These are phyloP conservation scores for Lymantria monacha DNA, from an alignment of 2,888 invertebrate species.

Conservation along the genomic window DNA sequence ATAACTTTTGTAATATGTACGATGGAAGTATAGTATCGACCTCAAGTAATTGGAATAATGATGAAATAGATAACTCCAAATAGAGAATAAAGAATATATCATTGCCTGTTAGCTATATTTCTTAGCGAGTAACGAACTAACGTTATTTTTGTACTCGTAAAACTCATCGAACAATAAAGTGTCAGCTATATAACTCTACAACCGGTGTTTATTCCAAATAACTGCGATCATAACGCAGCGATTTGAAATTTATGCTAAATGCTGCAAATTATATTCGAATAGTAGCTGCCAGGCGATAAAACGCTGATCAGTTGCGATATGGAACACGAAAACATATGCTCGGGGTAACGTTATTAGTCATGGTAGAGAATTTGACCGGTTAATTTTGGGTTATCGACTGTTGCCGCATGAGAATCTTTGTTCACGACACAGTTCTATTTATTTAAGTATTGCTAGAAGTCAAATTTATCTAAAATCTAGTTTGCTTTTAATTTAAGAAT, in stretches of 20 bases:
- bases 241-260: conserved; percentile 34
- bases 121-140: background rate
- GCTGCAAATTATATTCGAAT: conserved; percentile 32
- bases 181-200: conserved; percentile 3
- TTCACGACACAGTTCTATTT: too few species aligned
- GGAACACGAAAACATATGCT: conserved; percentile 34
- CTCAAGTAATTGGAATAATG: too few species aligned
- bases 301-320: conserved; percentile 26
- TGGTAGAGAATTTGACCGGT: conserved; percentile 33
- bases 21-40: too few species aligned
- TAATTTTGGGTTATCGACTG: background rate
- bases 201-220: conserved; percentile 1
- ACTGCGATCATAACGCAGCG: conserved; percentile 10
- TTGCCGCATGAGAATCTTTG: background rate
- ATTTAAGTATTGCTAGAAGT: too few species aligned
- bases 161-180: conserved; percentile 4
- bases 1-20: too few species aligned
- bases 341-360: conserved; percentile 38
- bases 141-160: background rate
- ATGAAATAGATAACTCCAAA: too few species aligned
- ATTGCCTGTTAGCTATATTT: background rate
- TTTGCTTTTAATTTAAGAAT: too few species aligned
- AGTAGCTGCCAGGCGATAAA: conserved; percentile 19
- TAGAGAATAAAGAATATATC: too few species aligned
- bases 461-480: too few species aligned